Base-by-base conservation (phyloP, 2,888 invertebrate genomes). In the Eupithecia dodoneata region DNA sequence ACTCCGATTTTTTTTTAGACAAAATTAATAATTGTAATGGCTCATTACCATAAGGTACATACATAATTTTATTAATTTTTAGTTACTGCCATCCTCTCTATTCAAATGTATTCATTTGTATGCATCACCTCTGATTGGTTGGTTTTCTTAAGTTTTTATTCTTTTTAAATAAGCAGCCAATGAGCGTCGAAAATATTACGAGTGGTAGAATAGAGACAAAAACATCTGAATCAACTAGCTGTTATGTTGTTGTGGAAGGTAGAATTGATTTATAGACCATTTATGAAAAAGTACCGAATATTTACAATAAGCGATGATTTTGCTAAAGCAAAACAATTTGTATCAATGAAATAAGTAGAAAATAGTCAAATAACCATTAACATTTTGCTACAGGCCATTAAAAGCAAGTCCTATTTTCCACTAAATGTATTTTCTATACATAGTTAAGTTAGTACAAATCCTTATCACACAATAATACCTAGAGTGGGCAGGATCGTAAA, bases 401-500 rank as follows among this genome's bases (percentile, higher is more conserved):
- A 59, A 63, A 63, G 30, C 63, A 4, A 12, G 30, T 63, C n/a
- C 18, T 63, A 63, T 63, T 30, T 63, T n/a, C n/a, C n/a, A 52
- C 10, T 47, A 47, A 10, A 47, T 47, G 6, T 45, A 45, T 45
- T 9, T 52, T 30, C 63, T 4, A 63, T 63, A 63, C 63, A 30
- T 63, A 18, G 55, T 9, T 59, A 71, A 41, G 41, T 15, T 42
- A 15, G 15, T 66, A 66, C 42, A 66, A 15, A 66, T 73, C 30
- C 80, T 81, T 80, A 81, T 81, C 80, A 80, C 18, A 71, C 44
- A 55, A 72, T 76, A 77, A 72, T 75, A 76, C 69, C 71, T 10
- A 59, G 41, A n/a, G 42, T 52, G 18, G 30, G 69, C 52, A 55
- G 67, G 73, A 77, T 76, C 78, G 69, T 81, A 79, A 80, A 81